Base-by-base conservation (phyloP, 2,888 invertebrate species). In the Ophion costatus region DNA sequence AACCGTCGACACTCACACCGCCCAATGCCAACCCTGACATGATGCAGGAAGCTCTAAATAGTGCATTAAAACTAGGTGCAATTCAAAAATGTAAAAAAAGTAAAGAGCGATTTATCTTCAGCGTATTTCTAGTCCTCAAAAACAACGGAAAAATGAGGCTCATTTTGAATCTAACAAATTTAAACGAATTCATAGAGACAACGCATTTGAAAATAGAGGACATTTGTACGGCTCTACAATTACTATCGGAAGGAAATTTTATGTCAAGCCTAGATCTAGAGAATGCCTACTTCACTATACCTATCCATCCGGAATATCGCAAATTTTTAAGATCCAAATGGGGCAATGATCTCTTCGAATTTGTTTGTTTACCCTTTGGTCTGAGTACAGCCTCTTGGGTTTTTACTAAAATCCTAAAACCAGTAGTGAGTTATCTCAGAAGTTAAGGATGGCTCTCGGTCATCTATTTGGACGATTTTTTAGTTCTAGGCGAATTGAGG, bases 131-230 rank as follows among this genome's bases (percentile, higher is more conserved):
- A 0, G 76, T 85, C 11, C 76, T 80, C 20, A 82, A 85, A 14
- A 74, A 0, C 42, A 75, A 75, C 0, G 64, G 75, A 76, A 63
- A 45, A 73, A 71, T 82, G 74, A 78, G 84, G 20, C 64, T 85
- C 17, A 82, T 80, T 51, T 22, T 83, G 5, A 80, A 73, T 70
- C 29, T 11, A 75, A 14, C 33, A 75, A 59, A 61, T 33, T 33
- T 22, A 75, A 87, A 87, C 70, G 45, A 42, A 11, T 88, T 85
- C 59, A 81, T 88, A 59, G 38, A 42, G 9, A 64, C 82, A 0
- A 14, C 66, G 0, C 84, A 89, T 82, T 89, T 89, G 56, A 86
- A 89, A 75, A 70, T 88, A 67, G 88, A 89, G 59, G 85, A 88
- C 61, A 61, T 85, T 57, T 83, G 82, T 80, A 87, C 87, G 7